Evolutionary conservation across 1,140 invertebrate genomes (phyloP), one percentile per base, ranked within the genome.

Genomic region (Megathymus violae): DNA sequence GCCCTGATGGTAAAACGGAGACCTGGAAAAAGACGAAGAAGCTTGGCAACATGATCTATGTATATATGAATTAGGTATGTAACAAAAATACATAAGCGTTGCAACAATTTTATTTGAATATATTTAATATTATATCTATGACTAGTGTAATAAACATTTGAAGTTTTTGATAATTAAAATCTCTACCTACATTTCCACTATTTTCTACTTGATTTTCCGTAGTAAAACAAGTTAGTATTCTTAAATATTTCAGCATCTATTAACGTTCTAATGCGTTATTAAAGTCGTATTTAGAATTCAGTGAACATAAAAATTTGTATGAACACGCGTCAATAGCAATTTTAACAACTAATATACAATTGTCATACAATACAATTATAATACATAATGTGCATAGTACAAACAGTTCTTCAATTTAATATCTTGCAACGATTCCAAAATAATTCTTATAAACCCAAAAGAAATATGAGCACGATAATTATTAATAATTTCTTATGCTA

Each of bases 221-320:
- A 34, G 66, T 66, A 66, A 69, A 62, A 66, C 62, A 71, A 78
- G 75, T 69, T 47, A 77, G 64, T 64, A 67, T 64, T 74, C 61
- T 47, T 71, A 67, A 65, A 59, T 61, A 43, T 14, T 60, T 64
- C 75, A 71, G 69, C 71, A 69, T 68, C 74, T 74, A 78, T 67
- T 69, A 67, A 69, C 52, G 69, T 34, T 58, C 54, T 58, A 58
- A 44, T 58, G 54, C 41, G 15, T 51, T 19, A 44, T 46, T 58
- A 36, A 46, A 44, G 52, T 44, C 6, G 15, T 58, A 46, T 22
- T 58, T 46, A 58, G 27, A 46, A 58, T 44, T 47, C 25, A 5
- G 27, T 34, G 10, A 43, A 58, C 17, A 22, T 46, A 19, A 16
- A 44, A 36, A 27, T 58, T 16, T 58, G 6, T 34, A 46, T 46